Evolutionary conservation across 2,888 invertebrate genomes (phyloP).

Genomic region (Furcula furcula): DNA sequence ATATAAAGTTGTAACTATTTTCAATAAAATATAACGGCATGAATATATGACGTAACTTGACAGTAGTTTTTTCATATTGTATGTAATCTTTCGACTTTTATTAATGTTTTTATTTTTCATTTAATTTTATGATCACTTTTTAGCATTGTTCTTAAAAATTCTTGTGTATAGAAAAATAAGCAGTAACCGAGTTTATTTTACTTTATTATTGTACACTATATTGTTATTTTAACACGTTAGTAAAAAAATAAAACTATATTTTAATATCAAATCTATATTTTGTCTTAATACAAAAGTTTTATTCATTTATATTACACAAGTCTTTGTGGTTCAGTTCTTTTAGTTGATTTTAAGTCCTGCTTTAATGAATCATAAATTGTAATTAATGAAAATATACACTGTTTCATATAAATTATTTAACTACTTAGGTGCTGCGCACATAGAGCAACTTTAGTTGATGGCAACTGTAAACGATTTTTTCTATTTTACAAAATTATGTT

Average conservation of each 20-base stretch:
- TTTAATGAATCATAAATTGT: conserved; percentile 18
- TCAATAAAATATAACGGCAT: conserved; percentile 16
- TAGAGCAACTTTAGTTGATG: no score
- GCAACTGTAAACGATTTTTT: no score
- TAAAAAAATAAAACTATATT: conserved; percentile 42
- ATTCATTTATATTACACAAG: not conserved
- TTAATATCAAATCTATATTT: conserved; percentile 47
- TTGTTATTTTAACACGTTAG: conserved; percentile 25
- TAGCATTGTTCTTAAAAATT: conserved; percentile 43
- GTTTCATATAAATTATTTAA: no score
- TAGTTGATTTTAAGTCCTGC: conserved; percentile 32
- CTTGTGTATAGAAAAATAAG: conserved; percentile 48
- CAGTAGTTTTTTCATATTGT: no score
- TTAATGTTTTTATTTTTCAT: no score
- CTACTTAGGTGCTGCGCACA: no score
- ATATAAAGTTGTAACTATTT: conserved; percentile 21
- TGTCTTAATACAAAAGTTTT: conserved; percentile 27
- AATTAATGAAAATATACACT: no score
- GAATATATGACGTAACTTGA: conserved; percentile 12
- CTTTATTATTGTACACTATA: conserved; percentile 37
- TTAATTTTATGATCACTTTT: conserved; percentile 22
- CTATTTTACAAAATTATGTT: no score
- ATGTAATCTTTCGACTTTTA: no score
- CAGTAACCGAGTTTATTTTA: conserved; percentile 44
- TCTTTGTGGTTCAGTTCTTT: conserved; percentile 18